Base-by-base conservation (phyloP, 2,888 invertebrate genomes). In the Spialia ferax region DNA sequence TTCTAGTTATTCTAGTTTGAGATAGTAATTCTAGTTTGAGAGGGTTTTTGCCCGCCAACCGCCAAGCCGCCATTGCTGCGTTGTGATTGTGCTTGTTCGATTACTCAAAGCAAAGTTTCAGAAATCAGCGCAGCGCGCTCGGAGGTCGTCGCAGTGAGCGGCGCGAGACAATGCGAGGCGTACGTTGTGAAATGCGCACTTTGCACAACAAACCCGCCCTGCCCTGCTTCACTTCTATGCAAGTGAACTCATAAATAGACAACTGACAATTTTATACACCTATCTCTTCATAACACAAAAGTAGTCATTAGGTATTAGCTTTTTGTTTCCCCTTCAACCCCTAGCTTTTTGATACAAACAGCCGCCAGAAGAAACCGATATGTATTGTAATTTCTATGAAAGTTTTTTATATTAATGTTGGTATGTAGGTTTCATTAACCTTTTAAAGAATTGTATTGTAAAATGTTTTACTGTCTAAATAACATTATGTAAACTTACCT, bases 121-220 rank as follows among this genome's bases (percentile, higher is more conserved):
- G 66, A 68, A 70, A 71, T 63, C 64, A 61, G 70, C 63, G 66
- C n/a, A n/a, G n/a, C 65, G 63, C 69, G 69, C 69, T 60, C 60
- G 56, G 89, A 90, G 92, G 91, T 88, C 91, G 88, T 85, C 86
- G 85, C 86, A 84, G 93, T 91, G 93, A 93, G 88, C 88, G 92
- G 93, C 89, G 86, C 87, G 87, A 92, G 91, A 93, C 92, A 93
- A 93, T 92, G 85, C 90, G 88, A 89, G 90, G 87, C 86, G 87
- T 84, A 81, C 80, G 87, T 93, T 93, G 89, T 87, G 93, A 88
- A 92, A 91, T 80, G 82, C 81, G 82, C 85, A 83, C 87, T 88
- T 92, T 91, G 86, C 92, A 87, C 89, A 66, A 66, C 60, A 45
- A 35, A 60, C 65, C 26, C 20, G 57, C 23, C 26, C 52, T 22